These are phyloP conservation scores for Cephalopachus bancanus DNA, from an alignment of 2,797 vertebrate genomes.

Conservation along the genomic window DNA sequence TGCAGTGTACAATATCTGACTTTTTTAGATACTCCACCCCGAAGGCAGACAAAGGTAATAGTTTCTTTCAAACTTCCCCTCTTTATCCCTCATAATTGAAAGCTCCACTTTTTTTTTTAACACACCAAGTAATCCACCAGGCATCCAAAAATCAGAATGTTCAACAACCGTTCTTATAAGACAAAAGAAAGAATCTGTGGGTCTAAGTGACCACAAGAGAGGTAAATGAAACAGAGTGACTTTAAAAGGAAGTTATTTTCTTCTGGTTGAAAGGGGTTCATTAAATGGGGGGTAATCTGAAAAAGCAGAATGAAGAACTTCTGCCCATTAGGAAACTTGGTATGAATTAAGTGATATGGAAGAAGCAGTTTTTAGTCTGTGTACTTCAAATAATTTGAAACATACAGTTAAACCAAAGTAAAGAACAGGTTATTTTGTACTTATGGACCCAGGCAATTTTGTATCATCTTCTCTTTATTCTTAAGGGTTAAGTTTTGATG, in stretches of 20 bases:
- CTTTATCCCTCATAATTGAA: constrained; percentile 36
- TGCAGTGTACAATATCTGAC: not conserved
- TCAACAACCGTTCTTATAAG: constrained; percentile 3
- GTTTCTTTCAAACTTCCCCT: constrained; percentile 9
- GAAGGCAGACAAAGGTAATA: constrained; percentile 22
- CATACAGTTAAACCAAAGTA: not conserved
- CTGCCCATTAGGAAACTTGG: not conserved
- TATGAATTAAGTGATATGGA: not conserved
- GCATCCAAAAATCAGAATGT: not conserved
- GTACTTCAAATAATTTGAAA: constrained; percentile 18
- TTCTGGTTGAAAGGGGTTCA: not conserved
- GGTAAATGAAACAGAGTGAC: not conserved
- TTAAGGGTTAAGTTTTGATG: constrained; percentile 7
- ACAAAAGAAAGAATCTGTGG: not conserved
- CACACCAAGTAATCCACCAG: not conserved
- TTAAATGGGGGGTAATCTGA: not conserved
- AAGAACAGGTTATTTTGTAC: not conserved
- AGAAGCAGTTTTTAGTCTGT: not conserved
- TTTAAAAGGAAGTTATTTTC: constrained; percentile 43
- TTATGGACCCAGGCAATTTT: not conserved
- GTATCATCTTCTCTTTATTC: not conserved
- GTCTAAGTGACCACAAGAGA: not conserved
- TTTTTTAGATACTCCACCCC: not conserved
- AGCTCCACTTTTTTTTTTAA: not conserved
- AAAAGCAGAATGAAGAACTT: not conserved